Base-by-base conservation (phyloP, 1,140 invertebrate species). In the Drosophila triauraria region DNA sequence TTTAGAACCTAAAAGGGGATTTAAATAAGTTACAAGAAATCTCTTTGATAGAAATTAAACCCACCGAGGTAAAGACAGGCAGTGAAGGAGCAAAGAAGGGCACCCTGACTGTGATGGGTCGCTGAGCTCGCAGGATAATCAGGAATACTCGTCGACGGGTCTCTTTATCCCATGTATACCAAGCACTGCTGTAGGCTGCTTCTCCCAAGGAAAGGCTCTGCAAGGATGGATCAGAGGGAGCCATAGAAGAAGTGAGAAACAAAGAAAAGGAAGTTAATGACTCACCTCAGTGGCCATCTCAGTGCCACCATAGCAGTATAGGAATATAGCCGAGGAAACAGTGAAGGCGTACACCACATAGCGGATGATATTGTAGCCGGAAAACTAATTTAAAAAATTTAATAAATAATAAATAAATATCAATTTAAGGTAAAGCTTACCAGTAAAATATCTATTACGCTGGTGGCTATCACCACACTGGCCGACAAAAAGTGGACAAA, bases 281-380 rank as follows among this genome's bases (percentile, higher is more conserved):
- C 71, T 46, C 46, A 87, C 82, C 48, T 81, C 75, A 3, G 58
- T 59, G 8, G 79, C 65, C 79, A 86, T 76, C 50, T 82, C 75
- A 0, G 79, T 82, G 35, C 83, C 82, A 1, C 82, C 82, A 10
- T 87, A 82, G 40, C 82, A 86, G 48, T 86, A 86, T 0, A 80
- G 80, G 8, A 72, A 72, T 20, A 86, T 70, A 8, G 75, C 64
- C 8, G 70, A 76, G 46, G 57, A 64, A 6, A 86, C 83, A 0
- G 82, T 72, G 23, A 54, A 58, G 2, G 70, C 65, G 6, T 86
- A 87, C 0, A 86, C 69, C 51, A 86, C 75, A 42, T 86, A 86
- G n/a, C 83, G 79, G 8, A 86, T 82, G 35, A 86, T 86, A 46
- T 82, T 86, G 13, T 76, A 82, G 50, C 82, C 82, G 8, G 83